Base-by-base conservation (phyloP, 2,797 vertebrate genomes). In the Thripadectes ignobilis region DNA sequence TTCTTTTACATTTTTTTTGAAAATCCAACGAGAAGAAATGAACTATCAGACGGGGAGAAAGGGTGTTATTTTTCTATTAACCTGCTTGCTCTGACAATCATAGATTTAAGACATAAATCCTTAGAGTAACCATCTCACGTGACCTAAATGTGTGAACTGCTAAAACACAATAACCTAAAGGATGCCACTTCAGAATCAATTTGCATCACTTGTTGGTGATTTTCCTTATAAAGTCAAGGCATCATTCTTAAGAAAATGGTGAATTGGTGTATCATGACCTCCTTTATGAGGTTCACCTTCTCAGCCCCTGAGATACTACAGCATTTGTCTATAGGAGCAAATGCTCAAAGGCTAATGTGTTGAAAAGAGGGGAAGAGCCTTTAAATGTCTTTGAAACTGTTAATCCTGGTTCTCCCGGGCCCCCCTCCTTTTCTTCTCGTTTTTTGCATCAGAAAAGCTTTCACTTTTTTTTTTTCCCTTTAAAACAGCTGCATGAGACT, bases 391-490 rank as follows among this genome's bases (percentile, higher is more conserved):
- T 99, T 99, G 98, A 98, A 97, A 97, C 98, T 98, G 98, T 99
- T 99, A 99, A 98, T 99, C 98, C 97, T 97, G 97, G 96, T 96
- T 98, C 98, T 98, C 98, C 98, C 97, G 98, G 98, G 98, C 97
- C 88, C 34, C 14, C 6, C 61, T n/a, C 36, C 27, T 45, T 74
- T 89, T 76, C 61, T 85, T 88, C 93, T 85, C 71, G 85, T 93
- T 97, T 99, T 99, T 99, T 99, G 98, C 99, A 99, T 99, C 98
- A 99, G 98, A 99, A 99, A 99, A 98, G 98, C 98, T 98, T 99
- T 98, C 98, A 98, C 96, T 98, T 97, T 95, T 95, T 36, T 57
- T 46, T 97, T 97, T 61, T 38, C 13, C 3, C 23, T 92, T 98
- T 98, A 98, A 98, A 99, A 99, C 99, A 99, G 98, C 98, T 98